Conservation (phyloP, 2,113 vertebrate species). For the Lasiurus borealis region DNA sequence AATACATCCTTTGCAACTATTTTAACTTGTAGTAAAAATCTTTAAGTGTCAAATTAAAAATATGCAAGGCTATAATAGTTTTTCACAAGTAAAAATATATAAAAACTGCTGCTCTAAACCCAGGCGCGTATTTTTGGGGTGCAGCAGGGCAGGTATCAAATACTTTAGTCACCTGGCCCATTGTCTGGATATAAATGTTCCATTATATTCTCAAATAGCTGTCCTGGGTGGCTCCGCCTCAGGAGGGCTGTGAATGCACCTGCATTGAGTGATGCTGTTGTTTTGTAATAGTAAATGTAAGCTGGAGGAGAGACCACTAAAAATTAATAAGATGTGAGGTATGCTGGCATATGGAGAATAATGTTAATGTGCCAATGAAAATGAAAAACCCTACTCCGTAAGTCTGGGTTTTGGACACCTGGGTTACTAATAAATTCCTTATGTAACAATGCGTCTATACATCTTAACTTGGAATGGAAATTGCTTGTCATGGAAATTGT, state of each 20-base stretch:
- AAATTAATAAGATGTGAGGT: neutral
- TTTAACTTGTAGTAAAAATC: neutral
- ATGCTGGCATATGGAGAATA: neutral
- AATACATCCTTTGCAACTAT: neutral
- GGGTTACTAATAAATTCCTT: neutral
- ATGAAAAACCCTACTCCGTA: neutral
- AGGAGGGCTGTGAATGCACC: neutral
- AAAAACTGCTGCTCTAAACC: neutral
- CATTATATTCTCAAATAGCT: accelerated
- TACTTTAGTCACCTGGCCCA: neutral
- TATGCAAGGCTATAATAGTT: neutral
- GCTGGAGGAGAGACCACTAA: neutral
- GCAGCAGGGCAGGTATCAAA: too few species aligned
- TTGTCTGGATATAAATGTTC: too few species aligned
- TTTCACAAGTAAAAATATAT: neutral
- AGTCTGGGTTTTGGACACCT: neutral
- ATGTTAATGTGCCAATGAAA: neutral
- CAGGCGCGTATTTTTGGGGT: neutral
- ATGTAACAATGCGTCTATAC: neutral
- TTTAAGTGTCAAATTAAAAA: neutral
- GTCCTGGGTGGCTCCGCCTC: neutral
- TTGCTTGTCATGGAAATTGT: neutral
- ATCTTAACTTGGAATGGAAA: neutral
- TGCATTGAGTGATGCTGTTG: accelerated
- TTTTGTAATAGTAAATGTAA: neutral